These are phyloP conservation scores for Pteropus alecto DNA, from an alignment of 2,113 vertebrate genomes.

Conservation along the genomic window DNA sequence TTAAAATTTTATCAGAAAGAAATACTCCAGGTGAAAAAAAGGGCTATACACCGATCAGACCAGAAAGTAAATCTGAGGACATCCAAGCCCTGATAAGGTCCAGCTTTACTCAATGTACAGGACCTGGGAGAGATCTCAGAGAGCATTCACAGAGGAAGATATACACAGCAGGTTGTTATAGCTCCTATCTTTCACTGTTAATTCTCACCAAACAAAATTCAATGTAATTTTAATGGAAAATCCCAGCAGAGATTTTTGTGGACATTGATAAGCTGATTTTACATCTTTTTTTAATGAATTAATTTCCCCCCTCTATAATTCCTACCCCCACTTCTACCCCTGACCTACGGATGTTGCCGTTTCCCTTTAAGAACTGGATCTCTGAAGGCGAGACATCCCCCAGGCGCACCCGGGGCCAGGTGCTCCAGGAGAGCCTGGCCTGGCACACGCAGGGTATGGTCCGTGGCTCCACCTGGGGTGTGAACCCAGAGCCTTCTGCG, in stretches of 20 bases:
- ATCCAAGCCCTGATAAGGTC: background rate
- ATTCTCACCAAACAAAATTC: background rate
- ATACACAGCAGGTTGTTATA: too few relatives aligned
- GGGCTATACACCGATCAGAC: background rate
- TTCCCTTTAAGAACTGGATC: too few relatives aligned
- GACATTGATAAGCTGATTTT: background rate
- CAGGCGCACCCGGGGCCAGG: too few relatives aligned
- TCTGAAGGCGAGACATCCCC: too few relatives aligned
- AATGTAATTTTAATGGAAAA: background rate
- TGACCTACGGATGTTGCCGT: too few relatives aligned
- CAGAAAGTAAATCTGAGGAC: background rate
- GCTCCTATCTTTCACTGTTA: background rate
- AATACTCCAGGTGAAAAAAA: background rate
- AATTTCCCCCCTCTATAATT: too few relatives aligned
- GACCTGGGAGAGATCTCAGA: accelerated
- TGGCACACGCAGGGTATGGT: too few relatives aligned
- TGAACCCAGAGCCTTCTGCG: too few relatives aligned
- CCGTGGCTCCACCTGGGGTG: too few relatives aligned
- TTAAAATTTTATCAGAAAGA: background rate
- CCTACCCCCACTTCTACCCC: too few relatives aligned
- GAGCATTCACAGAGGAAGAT: background rate
- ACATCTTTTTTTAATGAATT: background rate
- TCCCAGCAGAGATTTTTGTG: background rate
- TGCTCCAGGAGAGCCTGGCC: too few relatives aligned
- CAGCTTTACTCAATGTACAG: background rate